Base-by-base conservation (phyloP, 2,888 invertebrate species). In the Hydropsyche betteni region DNA sequence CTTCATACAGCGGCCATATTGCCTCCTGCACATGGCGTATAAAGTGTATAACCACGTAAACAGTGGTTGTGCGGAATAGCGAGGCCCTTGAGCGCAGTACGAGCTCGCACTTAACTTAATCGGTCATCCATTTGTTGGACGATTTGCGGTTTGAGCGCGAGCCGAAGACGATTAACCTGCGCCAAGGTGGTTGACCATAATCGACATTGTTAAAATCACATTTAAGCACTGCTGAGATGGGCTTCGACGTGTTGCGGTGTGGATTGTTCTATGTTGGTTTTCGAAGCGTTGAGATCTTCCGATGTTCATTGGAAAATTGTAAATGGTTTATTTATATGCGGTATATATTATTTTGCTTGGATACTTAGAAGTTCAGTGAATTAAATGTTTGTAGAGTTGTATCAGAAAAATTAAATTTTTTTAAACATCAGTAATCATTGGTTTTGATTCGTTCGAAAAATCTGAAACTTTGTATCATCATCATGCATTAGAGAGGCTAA, bases 131-230 rank as follows among this genome's bases (percentile, higher is more conserved):
- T 68, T 34, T 38, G 64, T 33, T 36, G n/a, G 36, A 38, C 68
- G n/a, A 68, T 68, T 34, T 68, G 68, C 68, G 68, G 36, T 68
- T 38, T 36, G 34, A 68, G 68, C 33, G 34, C 36, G 36, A 24
- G 24, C 33, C 38, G 68, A 16, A 12, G 10, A 14, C 68, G 34
- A 36, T 38, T 38, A 68, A 38, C 38, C 38, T 36, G 68, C n/a
- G 5, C 68, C 36, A 50, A 44, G 14, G 36, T 16, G 69, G 69
- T 69, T 69, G 69, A 51, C 69, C 69, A 69, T 69, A 69, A 69
- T 69, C 69, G 24, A 36, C 69, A 69, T 69, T 69, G 69, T 69
- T 69, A 69, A 69, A 69, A 69, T 69, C 69, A 14, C 69, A 69
- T 69, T 51, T 50, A 50, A 24, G n/a, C 50, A 14, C 14, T 14